Evolutionary conservation across 2,797 vertebrate species (phyloP), one percentile per base, ranked within the genome.

Genomic region (Xiphophorus birchmanni): DNA sequence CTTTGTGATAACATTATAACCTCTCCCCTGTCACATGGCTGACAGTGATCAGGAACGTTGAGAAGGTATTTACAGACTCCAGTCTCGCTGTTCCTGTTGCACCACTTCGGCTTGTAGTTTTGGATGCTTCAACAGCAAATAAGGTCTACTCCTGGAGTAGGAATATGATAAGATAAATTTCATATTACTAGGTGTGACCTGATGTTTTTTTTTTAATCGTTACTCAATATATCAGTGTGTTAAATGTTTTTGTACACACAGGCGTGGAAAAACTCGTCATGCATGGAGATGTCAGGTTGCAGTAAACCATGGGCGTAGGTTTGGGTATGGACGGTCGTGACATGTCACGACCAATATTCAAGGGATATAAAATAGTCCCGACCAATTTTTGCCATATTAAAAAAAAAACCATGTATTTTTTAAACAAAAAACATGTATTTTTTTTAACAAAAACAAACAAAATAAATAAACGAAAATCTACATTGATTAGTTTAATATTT

Each of bases 201-300:
- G 35, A 48, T 12, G 71, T 13, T 65, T 76, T 77, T 78, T 71
- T 75, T 65, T 18, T 73, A 81, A 69, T 76, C 32, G 76, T 73
- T 74, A 63, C 73, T 78, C 69, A 73, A 35, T 0, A 0, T 73
- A 32, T 76, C 72, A 44, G 40, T 65, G 44, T 76, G 82, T 82
- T 73, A 83, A 88, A 78, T 71, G 67, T 82, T 82, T 76, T 85
- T 80, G 73, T 75, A 71, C 50, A 56, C 45, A 56, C 72, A 44
- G 69, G 21, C 44, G 10, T 42, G 76, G 40, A 77, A 84, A 81
- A 84, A 47, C 21, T 5, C 26, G 2, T 79, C 52, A 72, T 1
- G 23, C 63, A 63, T 58, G 63, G 12, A 5, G 37, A 35, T 76
- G 79, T 92, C 88, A 9, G 52, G 69, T 86, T 88, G 47, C 87